Evolutionary conservation across 2,888 invertebrate genomes (phyloP).

Genomic region (Acanthosoma haemorrhoidale): DNA sequence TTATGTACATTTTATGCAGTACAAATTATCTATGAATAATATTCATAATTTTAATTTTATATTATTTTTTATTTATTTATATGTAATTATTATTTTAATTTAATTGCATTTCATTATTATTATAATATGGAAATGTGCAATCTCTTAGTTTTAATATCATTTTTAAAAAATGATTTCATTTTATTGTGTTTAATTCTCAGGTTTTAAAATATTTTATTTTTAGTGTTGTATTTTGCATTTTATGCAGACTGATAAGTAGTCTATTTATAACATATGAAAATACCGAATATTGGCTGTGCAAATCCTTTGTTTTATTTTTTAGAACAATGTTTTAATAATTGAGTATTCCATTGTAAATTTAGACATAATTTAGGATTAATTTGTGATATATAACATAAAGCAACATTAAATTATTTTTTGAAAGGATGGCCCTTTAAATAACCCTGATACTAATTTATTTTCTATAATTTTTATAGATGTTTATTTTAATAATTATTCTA

Average conservation of each 20-base stretch:
- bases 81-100: too few relatives aligned
- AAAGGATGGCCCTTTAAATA: background rate
- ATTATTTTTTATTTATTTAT: too few relatives aligned
- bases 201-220: background rate
- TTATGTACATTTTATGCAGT: conserved; percentile 1
- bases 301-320: conserved; percentile 4
- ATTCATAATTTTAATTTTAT: background rate
- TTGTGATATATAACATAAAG: conserved; percentile 21
- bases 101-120: background rate
- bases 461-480: background rate
- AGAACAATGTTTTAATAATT: conserved; percentile 11
- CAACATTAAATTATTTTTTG: conserved; percentile 23
- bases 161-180: background rate
- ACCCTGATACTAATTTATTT: conserved; percentile 9
- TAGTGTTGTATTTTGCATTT: conserved; percentile 9
- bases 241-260: conserved; percentile 22
- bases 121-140: background rate
- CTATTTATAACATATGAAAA: background rate
- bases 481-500: background rate
- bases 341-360: conserved; percentile 21
- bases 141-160: too few relatives aligned
- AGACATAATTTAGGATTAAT: background rate
- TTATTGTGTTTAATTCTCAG: background rate
- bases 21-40: background rate
- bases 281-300: conserved; percentile 18